Base-by-base conservation (phyloP, 1,140 invertebrate species). In the Andricus grossulariae region DNA sequence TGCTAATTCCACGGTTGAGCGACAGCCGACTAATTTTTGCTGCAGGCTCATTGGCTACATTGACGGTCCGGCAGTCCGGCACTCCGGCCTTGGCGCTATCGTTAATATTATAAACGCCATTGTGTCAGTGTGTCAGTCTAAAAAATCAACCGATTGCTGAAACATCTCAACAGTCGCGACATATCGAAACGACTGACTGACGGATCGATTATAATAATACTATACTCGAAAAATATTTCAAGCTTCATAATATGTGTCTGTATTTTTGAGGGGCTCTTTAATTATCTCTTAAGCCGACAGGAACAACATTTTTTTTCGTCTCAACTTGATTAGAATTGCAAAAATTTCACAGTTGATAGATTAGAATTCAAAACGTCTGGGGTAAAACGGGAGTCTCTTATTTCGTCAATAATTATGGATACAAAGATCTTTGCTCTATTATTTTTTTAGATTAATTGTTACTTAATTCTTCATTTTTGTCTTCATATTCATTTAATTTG, bases 101-200 rank as follows among this genome's bases (percentile, higher is more conserved):
- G 75, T 85, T 85, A 84, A 85, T 85, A 87, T 83, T 84, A 77
- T 75, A 86, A 78, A 76, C 60, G 77, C 72, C 82, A 85, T 77
- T 85, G 82, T 87, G 84, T 84, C 84, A 86, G 84, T 87, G 79
- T 87, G 85, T 76, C 85, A 85, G 76, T 76, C 66, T 66, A 66
- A 66, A 66, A 60, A 45, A 32, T 21, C 25, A 25, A 39, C 25
- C n/a, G 60, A 66, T 66, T 66, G 25, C 60, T 66, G 10, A 66
- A 66, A 66, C 60, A 66, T 66, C 60, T 66, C 60, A 66, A 66
- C 13, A 66, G 6, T 32, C 25, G 60, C 39, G 60, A 66, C 60
- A 66, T 32, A 39, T 66, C 60, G 39, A 7, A 66, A 60, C 12
- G 57, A 60, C 25, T 60, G 32, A 39, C 60, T 66, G 60, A 66